Evolutionary conservation across 2,888 invertebrate species (phyloP).

Genomic region (Syritta pipiens): DNA sequence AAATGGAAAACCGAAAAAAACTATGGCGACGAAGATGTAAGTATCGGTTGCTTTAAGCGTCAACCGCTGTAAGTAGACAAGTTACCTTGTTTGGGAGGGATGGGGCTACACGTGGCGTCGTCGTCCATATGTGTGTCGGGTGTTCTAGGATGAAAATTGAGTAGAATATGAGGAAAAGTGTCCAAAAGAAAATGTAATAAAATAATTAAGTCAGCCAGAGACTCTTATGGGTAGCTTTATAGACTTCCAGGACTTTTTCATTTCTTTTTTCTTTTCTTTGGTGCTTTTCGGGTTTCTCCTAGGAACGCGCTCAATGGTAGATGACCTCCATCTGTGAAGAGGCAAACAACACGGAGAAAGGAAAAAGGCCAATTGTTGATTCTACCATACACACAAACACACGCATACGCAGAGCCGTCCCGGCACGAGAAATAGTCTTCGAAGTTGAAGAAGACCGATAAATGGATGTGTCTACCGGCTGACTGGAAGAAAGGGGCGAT

Average conservation of each 20-base stretch:
- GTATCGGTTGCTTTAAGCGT: neutral
- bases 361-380: slow-evolving; percentile 59
- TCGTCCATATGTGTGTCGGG: slow-evolving; percentile 16
- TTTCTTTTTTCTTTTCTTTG: neutral
- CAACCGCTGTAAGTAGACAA: slow-evolving; percentile 13
- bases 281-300: slow-evolving; percentile 1
- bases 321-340: slow-evolving; percentile 43
- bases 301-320: slow-evolving; percentile 29
- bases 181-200: slow-evolving; percentile 25
- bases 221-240: slow-evolving; percentile 25
- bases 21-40: slow-evolving; percentile 55
- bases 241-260: slow-evolving; percentile 33
- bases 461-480: slow-evolving; percentile 58
- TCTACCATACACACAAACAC: slow-evolving; percentile 3
- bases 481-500: neutral
- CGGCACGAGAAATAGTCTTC: slow-evolving; percentile 7
- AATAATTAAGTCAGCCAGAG: slow-evolving; percentile 57
- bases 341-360: neutral
- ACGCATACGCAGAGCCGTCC: neutral
- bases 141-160: slow-evolving; percentile 39
- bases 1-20: slow-evolving; percentile 30
- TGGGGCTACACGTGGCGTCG: slow-evolving; percentile 37
- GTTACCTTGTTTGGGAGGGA: neutral
- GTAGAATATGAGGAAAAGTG: slow-evolving; percentile 28
- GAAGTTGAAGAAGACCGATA: slow-evolving; percentile 29